A percentile compares a stretch with the other conserved stretches of the same genome.
These are phyloP conservation scores for Trididemnum miniatum DNA, from an alignment of 23 tunicate species.

Conservation along the genomic window DNA sequence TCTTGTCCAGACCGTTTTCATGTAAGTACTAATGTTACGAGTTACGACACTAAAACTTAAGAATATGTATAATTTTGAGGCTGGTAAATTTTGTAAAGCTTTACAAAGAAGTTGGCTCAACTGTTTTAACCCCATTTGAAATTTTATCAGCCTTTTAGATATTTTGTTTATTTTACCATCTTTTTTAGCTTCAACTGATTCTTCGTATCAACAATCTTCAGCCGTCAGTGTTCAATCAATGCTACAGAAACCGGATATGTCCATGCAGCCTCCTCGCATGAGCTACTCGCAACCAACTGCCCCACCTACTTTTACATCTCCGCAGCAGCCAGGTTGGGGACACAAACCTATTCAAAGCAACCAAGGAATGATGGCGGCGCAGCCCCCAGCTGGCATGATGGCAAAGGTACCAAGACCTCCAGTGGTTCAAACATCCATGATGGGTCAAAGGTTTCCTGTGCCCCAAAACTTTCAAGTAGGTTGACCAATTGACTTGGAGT, in stretches of 20 bases:
- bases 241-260: slow-evolving; percentile 1
- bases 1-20: slow-evolving; percentile 73
- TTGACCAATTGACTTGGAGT: too few relatives aligned
- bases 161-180: too few relatives aligned
- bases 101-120: too few relatives aligned
- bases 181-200: slow-evolving; percentile 32
- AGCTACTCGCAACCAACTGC: slow-evolving; percentile 9
- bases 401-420: slow-evolving; percentile 49
- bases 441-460: slow-evolving; percentile 58
- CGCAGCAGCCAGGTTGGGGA: slow-evolving; percentile 36
- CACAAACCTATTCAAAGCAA: neutral
- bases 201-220: slow-evolving; percentile 25
- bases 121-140: too few relatives aligned
- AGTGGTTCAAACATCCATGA: slow-evolving; percentile 36
- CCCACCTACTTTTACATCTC: neutral
- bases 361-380: slow-evolving; percentile 47
- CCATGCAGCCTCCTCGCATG: neutral
- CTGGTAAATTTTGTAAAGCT: too few relatives aligned
- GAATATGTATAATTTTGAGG: too few relatives aligned
- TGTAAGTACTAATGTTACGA: slow-evolving; percentile 30
- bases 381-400: slow-evolving; percentile 33
- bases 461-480: slow-evolving; percentile 55
- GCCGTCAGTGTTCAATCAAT: neutral
- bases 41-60: too few relatives aligned
- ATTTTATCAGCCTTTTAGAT: too few relatives aligned